phyloP scores from a whole-genome alignment of 2,113 vertebrate species.

The Emydocephalus ijimae region DNA sequence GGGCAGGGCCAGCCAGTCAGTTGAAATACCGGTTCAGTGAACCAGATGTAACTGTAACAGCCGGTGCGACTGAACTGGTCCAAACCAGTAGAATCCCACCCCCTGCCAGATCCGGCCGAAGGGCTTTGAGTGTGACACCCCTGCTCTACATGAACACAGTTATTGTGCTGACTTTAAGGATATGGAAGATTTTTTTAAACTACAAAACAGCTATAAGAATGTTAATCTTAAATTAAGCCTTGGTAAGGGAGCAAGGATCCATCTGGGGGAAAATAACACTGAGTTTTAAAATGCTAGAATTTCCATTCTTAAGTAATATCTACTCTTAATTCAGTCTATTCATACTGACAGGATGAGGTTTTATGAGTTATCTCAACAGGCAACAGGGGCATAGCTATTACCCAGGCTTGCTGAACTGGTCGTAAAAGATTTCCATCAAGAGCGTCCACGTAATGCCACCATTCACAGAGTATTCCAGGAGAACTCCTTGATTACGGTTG shows the following conservation, averaged over 20 bases:
- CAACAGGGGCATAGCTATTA: conserved; percentile 43
- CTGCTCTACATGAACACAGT: background rate
- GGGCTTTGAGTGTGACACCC: too few relatives aligned
- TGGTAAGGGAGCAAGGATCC: background rate
- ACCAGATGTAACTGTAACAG: too few relatives aligned
- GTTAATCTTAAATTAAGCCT: background rate
- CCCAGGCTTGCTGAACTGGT: conserved; percentile 97
- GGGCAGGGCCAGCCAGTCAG: too few relatives aligned
- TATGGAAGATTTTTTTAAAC: background rate
- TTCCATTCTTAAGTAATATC: background rate
- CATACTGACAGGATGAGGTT: background rate
- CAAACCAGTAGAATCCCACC: too few relatives aligned
- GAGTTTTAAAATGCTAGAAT: background rate
- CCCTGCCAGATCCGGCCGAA: too few relatives aligned
- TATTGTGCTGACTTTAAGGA: background rate
- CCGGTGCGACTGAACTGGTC: too few relatives aligned
- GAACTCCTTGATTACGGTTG: conserved; percentile 92
- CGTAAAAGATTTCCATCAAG: conserved; percentile 95
- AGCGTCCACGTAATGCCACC: conserved; percentile 94
- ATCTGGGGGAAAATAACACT: background rate
- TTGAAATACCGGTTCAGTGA: too few relatives aligned
- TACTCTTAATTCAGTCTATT: background rate
- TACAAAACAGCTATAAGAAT: background rate
- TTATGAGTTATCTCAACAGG: background rate
- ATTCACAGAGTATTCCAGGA: conserved; percentile 93